phyloP scores from a whole-genome alignment of 2,113 vertebrate genomes.

The Ceyx cyanopectus region DNA sequence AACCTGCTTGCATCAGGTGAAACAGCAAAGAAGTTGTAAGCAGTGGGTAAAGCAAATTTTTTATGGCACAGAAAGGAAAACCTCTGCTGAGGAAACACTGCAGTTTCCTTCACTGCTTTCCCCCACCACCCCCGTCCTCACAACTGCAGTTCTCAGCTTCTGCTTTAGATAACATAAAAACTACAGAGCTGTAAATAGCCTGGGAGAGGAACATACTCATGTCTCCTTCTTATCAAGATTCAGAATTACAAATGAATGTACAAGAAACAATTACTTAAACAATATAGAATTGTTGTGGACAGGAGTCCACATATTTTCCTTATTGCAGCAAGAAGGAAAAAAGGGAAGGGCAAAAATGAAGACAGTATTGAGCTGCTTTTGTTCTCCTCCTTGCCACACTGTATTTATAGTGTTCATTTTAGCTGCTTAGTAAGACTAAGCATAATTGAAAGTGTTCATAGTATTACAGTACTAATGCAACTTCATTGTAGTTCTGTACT shows the following conservation, averaged over 20 bases:
- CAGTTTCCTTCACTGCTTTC: accelerated
- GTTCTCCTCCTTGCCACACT: neutral
- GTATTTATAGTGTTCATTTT: neutral
- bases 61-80: neutral
- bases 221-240: constrained; percentile 62
- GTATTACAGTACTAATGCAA: constrained; percentile 11
- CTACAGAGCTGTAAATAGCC: constrained; percentile 41
- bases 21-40: neutral
- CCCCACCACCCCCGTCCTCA: neutral
- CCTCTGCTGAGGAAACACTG: neutral
- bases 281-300: constrained; percentile 56
- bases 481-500: neutral
- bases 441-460: constrained; percentile 52
- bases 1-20: neutral
- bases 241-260: constrained; percentile 75
- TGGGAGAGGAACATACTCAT: constrained; percentile 32
- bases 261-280: constrained; percentile 71
- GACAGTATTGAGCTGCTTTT: neutral
- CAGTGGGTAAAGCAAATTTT: neutral
- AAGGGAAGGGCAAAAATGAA: neutral
- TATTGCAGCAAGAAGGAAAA: neutral
- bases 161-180: constrained; percentile 46
- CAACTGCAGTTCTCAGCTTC: neutral
- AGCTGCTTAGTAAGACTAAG: constrained; percentile 42
- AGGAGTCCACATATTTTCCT: neutral